Evolutionary conservation across 2,888 invertebrate genomes (phyloP).

Genomic region (Tryphoninae sp.): DNA sequence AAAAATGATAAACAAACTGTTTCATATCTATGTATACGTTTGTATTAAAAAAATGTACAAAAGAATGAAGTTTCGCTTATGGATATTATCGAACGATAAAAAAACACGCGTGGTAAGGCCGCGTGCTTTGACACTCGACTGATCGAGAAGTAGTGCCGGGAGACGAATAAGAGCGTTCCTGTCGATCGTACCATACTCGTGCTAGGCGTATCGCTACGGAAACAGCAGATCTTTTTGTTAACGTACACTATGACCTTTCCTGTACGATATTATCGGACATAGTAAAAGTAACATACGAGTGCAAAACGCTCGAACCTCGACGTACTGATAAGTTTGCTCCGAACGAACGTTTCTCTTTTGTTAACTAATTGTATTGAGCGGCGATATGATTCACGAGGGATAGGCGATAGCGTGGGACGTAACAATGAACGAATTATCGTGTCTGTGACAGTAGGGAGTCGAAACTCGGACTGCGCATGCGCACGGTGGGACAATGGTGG

Average conservation of each 20-base stretch:
- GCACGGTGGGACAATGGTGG: background rate
- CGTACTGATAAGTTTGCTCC: background rate
- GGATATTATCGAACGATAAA: slow-evolving; percentile 32
- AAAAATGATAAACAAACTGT: background rate
- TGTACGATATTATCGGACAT: slow-evolving; percentile 10
- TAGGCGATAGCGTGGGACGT: background rate
- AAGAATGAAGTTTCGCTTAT: slow-evolving; percentile 3
- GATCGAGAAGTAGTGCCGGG: slow-evolving; percentile 2
- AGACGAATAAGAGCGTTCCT: background rate
- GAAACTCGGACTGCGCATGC: background rate
- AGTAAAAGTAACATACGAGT: background rate
- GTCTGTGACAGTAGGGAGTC: background rate
- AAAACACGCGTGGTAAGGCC: slow-evolving; percentile 23
- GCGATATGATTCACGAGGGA: background rate
- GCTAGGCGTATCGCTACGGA: slow-evolving; percentile 13
- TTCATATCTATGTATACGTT: background rate
- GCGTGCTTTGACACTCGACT: slow-evolving; percentile 41
- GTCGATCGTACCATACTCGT: slow-evolving; percentile 32
- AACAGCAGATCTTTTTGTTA: background rate
- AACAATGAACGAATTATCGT: slow-evolving; percentile 21
- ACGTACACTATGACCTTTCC: slow-evolving; percentile 38
- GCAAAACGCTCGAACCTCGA: background rate
- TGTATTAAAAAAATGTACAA: slow-evolving; percentile 7
- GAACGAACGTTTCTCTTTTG: slow-evolving; percentile 24
- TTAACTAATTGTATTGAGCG: slow-evolving; percentile 43